A percentile compares a stretch with the other conserved stretches of the same genome.
Conservation (phyloP, 2,113 vertebrate species). For the Anser brachyrhynchus region DNA sequence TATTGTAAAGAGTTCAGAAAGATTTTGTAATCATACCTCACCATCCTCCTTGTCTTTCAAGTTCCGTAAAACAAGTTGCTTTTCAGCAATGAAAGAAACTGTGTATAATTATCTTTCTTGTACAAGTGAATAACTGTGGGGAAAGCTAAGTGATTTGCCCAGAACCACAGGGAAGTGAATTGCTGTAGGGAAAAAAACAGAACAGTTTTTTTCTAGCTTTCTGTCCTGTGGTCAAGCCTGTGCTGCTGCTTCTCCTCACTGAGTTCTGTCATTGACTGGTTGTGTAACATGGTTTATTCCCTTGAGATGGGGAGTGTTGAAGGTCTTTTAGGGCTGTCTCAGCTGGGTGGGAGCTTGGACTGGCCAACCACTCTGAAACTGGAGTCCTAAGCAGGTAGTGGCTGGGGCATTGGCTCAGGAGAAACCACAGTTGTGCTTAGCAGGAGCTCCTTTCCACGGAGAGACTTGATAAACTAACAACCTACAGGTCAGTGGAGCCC, state of each 20-base stretch:
- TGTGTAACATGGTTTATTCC: not conserved
- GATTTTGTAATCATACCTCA: not conserved
- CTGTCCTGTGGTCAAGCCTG: not conserved
- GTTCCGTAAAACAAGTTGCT: not conserved
- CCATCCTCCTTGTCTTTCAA: not conserved
- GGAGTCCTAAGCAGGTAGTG: not conserved
- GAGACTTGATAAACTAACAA: not conserved
- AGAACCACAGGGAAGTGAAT: not conserved
- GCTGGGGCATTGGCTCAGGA: not conserved
- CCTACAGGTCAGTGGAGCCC: not conserved
- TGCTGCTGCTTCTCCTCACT: not conserved
- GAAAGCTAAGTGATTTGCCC: not conserved
- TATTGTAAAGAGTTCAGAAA: not conserved
- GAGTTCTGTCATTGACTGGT: not conserved
- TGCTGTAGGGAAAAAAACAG: not conserved
- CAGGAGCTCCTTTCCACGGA: not conserved
- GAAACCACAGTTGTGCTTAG: not conserved
- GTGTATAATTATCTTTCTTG: not conserved
- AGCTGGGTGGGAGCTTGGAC: not conserved
- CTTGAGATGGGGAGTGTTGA: not conserved
- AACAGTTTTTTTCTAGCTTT: not conserved
- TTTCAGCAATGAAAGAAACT: not conserved
- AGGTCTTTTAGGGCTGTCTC: not conserved
- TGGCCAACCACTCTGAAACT: not conserved
- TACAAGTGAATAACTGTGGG: not conserved